Conservation (phyloP, 2,797 vertebrate genomes). For the Anguilla pacifica region DNA sequence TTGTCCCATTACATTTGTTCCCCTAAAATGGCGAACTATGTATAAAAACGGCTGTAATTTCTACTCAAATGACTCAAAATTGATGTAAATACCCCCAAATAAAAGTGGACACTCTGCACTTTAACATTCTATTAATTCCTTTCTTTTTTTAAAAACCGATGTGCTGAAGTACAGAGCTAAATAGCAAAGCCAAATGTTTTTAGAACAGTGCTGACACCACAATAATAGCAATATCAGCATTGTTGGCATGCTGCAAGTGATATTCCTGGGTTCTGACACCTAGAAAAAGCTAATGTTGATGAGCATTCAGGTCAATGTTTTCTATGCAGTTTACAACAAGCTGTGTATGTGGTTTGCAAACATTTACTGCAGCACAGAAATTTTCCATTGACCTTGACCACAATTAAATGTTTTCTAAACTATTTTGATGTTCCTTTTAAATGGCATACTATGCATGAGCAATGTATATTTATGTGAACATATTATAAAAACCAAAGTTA, state of each 20-base stretch:
- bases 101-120: no score
- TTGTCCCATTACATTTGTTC: no score
- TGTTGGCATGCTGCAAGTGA: not conserved
- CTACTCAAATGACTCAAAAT: no score
- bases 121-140: no score
- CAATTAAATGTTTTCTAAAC: conserved; percentile 20
- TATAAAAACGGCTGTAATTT: no score
- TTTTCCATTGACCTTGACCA: not conserved
- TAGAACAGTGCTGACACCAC: no score
- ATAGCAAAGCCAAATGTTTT: no score
- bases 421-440: not conserved
- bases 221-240: not conserved
- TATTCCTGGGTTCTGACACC: not conserved
- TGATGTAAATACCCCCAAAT: no score
- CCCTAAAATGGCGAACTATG: no score
- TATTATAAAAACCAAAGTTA: not conserved
- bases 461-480: not conserved
- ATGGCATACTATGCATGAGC: not conserved
- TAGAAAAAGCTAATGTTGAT: not conserved
- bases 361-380: not conserved
- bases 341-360: not conserved
- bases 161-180: no score
- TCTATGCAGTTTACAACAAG: conserved; percentile 28
- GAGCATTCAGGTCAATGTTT: conserved; percentile 22
- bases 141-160: no score